Evolutionary conservation across 1,140 invertebrate species (phyloP), one percentile per base, ranked within the genome.

Genomic region (Pogonognathellus flavescens): DNA sequence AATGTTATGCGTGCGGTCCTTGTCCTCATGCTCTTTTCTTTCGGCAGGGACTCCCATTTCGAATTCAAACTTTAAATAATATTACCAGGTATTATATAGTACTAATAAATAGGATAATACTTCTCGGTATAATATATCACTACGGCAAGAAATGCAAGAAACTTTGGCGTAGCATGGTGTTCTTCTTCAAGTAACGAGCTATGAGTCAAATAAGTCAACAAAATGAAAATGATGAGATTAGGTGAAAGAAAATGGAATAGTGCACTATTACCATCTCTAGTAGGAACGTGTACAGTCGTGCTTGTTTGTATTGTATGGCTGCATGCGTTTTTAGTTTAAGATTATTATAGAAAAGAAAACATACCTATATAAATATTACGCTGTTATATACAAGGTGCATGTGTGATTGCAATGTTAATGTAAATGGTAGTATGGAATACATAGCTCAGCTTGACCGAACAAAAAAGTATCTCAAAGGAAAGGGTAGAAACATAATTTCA

Each of bases 1-100:
- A 76, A 76, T 76, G 31, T 76, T 25, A 76, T 76, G 70, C 70
- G 70, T 76, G 70, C 70, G 70, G 70, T 76, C 70, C 70, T 76
- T 31, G 70, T 76, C 70, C 31, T 76, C 70, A 50, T 50, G 70
- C 49, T 76, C 70, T 31, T 76, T 50, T 31, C 9, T 76, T 76
- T 50, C 70, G 70, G 70, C 70, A 76, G 70, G 70, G 70, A 76
- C 70, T 76, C 70, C 70, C 70, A 50, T 76, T 76, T 50, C 70
- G 41, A 76, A 50, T 76, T 16, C 14, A 62, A 62, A n/a, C 14
- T 49, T 31, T 72, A 72, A 20, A 72, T 57, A 57, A 14, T 49
- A 16, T 31, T 31, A 11, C 18, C 25, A 25, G 11, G 62, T 25
- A 14, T 11, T 66, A 11, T 60, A 11, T 60, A 20, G 57, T 60